Base-by-base conservation (phyloP, 1,140 invertebrate genomes). In the Macrosteles quadrilineatus region DNA sequence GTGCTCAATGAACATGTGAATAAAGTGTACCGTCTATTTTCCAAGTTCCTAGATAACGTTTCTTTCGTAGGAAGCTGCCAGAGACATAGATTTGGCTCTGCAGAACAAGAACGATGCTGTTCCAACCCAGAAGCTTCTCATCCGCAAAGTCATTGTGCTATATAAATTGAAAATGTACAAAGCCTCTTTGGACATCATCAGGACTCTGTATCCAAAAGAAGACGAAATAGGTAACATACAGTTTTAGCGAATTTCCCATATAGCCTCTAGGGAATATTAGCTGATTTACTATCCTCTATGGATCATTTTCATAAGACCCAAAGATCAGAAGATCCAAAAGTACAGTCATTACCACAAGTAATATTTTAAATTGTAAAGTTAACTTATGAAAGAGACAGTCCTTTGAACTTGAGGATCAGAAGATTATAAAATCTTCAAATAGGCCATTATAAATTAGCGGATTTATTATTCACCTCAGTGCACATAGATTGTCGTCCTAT, bases 41-140 rank as follows among this genome's bases (percentile, higher is more conserved):
- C 53, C 40, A 23, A 17, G n/a, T 71, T 2, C 40, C 47, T 70
- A 11, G 14, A 19, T 71, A 47, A 14, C 73, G n/a, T 67, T 69
- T 69, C 62, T 55, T 36, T 75, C 68, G 25, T 32, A 83, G 81
- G 80, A 82, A 45, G 81, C 80, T 66, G 69, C 81, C 30, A 74
- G 77, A 73, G 81, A 84, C 71, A 79, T 83, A 36, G 73, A 81
- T 47, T 66, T 80, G 66, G 79, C 79, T 2, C 72, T 80, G 23
- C 71, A 77, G 40, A 78, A 77, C 50, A 73, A 77, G 47, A 82
- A 80, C 73, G 77, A 80, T n/a, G 69, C 75, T 50, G 74, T 77
- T 30, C 75, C 81, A 19, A 68, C 67, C n/a, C 76, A 78, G 43
- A 84, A 83, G 77, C 73, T 83, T 45, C 70, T 81, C 64, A 64